These are phyloP conservation scores for Sanderia malayensis DNA, from an alignment of 30 jellyfish, hydroid and myxozoan species.

Conservation along the genomic window DNA sequence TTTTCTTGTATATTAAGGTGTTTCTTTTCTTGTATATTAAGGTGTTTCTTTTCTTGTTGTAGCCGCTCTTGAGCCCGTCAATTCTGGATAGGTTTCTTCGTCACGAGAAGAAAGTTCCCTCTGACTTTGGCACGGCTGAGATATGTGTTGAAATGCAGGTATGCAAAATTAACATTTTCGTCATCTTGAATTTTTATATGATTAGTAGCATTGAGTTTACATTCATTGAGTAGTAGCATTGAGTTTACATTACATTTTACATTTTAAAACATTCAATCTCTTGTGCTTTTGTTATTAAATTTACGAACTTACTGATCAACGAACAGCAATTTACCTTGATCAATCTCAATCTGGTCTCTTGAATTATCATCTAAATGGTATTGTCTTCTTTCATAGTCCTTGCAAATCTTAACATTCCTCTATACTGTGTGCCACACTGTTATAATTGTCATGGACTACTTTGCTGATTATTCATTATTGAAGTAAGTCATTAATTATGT, in stretches of 20 bases:
- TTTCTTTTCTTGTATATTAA: no score
- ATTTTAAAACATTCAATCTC: no score
- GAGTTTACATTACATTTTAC: no score
- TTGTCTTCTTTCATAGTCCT: conserved; percentile 45
- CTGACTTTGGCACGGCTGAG: conserved; percentile 94
- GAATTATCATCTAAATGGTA: no score
- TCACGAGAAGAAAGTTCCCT: conserved; percentile 86
- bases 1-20: neutral
- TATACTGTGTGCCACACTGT: conserved; percentile 88
- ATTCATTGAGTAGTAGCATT: no score
- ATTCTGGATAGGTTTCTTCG: conserved; percentile 86
- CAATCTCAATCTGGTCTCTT: no score
- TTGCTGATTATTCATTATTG: conserved; percentile 51
- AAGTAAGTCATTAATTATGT: conserved; percentile 78
- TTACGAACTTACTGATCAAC: no score
- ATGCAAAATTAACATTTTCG: no score
- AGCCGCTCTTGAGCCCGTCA: conserved; percentile 95
- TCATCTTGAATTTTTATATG: no score
- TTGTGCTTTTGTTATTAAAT: no score
- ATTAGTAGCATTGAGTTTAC: no score
- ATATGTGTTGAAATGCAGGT: conserved; percentile 97
- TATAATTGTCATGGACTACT: conserved; percentile 77
- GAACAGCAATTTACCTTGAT: no score
- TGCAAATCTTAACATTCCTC: conserved; percentile 75
- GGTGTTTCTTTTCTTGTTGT: conserved; percentile 8